phyloP scores from a whole-genome alignment of 1,140 invertebrate species.

The Lerema accius region DNA sequence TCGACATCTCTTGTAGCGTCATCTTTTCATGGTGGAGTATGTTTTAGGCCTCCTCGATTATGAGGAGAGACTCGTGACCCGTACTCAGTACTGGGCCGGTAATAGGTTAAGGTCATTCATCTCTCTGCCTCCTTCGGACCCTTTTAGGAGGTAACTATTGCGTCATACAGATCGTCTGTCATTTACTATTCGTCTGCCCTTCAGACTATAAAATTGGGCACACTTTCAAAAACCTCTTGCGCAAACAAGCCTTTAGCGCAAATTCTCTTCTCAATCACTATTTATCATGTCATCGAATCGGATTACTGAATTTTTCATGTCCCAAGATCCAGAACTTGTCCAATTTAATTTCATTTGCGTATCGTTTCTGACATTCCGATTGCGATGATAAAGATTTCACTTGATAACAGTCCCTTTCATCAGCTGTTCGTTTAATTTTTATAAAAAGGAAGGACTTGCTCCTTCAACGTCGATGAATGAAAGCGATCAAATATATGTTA shows the following conservation, averaged over 20 bases:
- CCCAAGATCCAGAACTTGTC: conserved; percentile 5
- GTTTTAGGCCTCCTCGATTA: no score
- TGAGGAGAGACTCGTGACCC: no score
- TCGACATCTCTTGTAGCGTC: no score
- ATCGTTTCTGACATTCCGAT: conserved; percentile 42
- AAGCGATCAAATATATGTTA: conserved; percentile 7
- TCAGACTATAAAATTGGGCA: not conserved
- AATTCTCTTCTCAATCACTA: conserved; percentile 45
- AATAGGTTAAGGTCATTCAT: no score
- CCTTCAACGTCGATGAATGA: not conserved
- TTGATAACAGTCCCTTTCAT: conserved; percentile 31
- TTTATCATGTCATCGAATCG: conserved; percentile 17
- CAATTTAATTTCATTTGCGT: conserved; percentile 39
- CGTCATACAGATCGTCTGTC: no score
- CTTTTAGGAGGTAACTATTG: no score
- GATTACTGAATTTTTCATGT: conserved; percentile 37
- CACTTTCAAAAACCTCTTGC: not conserved
- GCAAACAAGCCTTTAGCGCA: conserved; percentile 35
- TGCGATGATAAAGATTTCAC: conserved; percentile 43
- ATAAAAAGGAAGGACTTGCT: not conserved
- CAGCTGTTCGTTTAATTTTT: conserved; percentile 14
- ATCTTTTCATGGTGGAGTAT: no score
- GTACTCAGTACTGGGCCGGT: no score
- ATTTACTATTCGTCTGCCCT: no score
- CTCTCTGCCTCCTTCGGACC: no score